Evolutionary conservation across 2,113 vertebrate species (phyloP).

Genomic region (Proterorhinus semilunaris): DNA sequence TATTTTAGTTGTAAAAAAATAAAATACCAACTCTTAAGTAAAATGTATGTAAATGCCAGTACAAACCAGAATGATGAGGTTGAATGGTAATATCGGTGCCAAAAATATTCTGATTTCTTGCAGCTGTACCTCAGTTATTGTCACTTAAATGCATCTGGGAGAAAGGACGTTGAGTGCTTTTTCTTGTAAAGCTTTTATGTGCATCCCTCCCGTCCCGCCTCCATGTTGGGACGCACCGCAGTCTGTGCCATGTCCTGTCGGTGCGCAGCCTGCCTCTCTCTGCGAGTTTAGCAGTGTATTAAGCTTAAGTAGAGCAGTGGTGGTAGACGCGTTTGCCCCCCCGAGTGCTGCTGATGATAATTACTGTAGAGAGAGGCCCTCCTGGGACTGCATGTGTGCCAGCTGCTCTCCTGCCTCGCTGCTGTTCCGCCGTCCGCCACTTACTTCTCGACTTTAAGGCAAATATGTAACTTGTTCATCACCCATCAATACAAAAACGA

Average conservation of each 20-base stretch:
- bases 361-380: conserved; percentile 71
- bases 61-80: conserved; percentile 5
- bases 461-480: conserved; percentile 32
- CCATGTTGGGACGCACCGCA: conserved; percentile 23
- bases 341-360: conserved; percentile 72
- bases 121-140: conserved; percentile 18
- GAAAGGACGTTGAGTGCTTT: conserved; percentile 58
- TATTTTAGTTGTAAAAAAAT: no score
- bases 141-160: conserved; percentile 32
- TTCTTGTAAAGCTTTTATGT: conserved; percentile 53
- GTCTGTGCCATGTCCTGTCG: conserved; percentile 42
- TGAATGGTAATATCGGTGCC: conserved; percentile 31
- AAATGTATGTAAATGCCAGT: no score
- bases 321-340: conserved; percentile 56
- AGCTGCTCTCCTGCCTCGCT: conserved; percentile 51
- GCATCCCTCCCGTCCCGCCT: conserved; percentile 40
- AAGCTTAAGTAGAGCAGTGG: conserved; percentile 51
- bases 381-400: conserved; percentile 45
- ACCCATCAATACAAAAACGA: conserved; percentile 10
- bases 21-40: no score
- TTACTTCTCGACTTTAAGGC: conserved; percentile 41
- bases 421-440: conserved; percentile 29
- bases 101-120: conserved; percentile 2
- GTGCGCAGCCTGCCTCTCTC: conserved; percentile 9
- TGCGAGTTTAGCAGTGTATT: conserved; percentile 31